Evolutionary conservation across 2,888 invertebrate genomes (phyloP), one percentile per base, ranked within the genome.

Genomic region (Quadroppia sp.): DNA sequence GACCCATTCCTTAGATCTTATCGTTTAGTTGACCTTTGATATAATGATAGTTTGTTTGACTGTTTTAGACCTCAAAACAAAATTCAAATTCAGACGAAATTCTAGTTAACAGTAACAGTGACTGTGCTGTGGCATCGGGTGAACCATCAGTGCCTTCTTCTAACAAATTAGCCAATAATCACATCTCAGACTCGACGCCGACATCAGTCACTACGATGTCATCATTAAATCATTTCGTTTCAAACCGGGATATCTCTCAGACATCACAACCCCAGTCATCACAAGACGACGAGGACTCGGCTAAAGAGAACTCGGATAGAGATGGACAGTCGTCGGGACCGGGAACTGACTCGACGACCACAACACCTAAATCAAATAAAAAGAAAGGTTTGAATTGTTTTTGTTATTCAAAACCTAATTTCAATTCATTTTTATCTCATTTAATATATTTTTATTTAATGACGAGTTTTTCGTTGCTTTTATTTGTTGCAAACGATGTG

Each of bases 281-380:
- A 15, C 73, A 64, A 50, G 71, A 73, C 23, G 77, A 77, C 53
- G 77, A 77, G 72, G 77, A 77, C 70, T 77, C 77, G 69, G 77
- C 77, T 30, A 77, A 77, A 72, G 77, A 77, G 32, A 76, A 76
- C 71, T 7, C 2, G 13, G 67, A 67, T 20, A 74, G 75, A 71
- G 77, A 67, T 20, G 40, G 67, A 13, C 67, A 67, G 6, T 67
- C 67, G 20, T 73, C 75, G 13, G 76, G 74, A 75, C 61, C 69
- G 20, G 74, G 72, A 71, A 32, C 53, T 56, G 56, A 71, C 69
- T 30, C 73, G n/a, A 73, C 74, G 15, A 36, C 42, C n/a, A 42
- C n/a, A 3, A 61, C 48, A 17, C 73, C 61, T 28, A 73, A 64
- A 64, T 61, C 64, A 6, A 30, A 28, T 70, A 74, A 75, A 23